Evolutionary conservation across 2,797 vertebrate genomes (phyloP), one percentile per base, ranked within the genome.

Genomic region (Cirrhinus molitorella): DNA sequence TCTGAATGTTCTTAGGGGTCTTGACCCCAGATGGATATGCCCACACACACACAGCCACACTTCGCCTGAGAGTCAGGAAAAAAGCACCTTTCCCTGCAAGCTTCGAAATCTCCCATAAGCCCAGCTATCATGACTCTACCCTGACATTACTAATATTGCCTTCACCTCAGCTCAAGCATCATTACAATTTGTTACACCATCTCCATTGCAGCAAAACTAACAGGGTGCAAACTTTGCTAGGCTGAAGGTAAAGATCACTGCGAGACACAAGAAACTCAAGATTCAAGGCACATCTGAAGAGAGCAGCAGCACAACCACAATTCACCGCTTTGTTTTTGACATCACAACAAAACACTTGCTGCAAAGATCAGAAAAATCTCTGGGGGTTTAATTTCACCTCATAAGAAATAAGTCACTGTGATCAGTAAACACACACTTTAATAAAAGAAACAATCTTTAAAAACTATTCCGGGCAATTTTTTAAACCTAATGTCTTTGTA

Each of bases 241-340:
- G 59, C 68, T 80, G 59, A 85, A 82, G 75, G 80, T 86, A 81
- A 83, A 85, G 61, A 80, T 85, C 78, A 80, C 84, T 83, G 87
- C 57, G 21, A 84, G 45, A 51, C 13, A 4, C 34, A 31, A 71
- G 6, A 37, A 80, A 77, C 66, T 83, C 47, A 21, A 37, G 21
- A 85, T 79, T 81, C 37, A 23, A 83, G 77, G 71, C 71, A 85
- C 78, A 81, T 83, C 51, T 70, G 43, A 81, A 40, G 59, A 83
- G 14, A 40, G 37, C 74, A 25, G 28, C 68, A 59, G 40, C 80
- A 49, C 37, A 79, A 63, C n/a, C 34, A 80, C 71, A 49, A 80
- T 63, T 85, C 75, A 80, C 45, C 7, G 25, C 76, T 75, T 85
- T 70, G 45, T 88, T 86, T 75, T 80, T 70, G 51, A 53, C 31